Conservation (phyloP, 2,888 invertebrate species). For the Aricia artaxerxes region DNA sequence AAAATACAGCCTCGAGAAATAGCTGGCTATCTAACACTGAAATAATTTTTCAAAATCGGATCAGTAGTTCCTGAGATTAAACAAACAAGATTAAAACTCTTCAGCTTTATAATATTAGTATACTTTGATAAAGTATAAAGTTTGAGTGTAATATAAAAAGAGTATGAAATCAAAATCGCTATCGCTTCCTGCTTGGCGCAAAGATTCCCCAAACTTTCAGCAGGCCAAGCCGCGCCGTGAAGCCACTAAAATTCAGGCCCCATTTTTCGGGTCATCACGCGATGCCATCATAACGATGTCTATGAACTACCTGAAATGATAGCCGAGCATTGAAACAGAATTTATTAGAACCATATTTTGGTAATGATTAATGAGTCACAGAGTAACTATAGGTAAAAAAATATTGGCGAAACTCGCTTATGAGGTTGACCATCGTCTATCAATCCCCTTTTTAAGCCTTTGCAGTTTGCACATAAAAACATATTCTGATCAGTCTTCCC, state of each 20-base stretch:
- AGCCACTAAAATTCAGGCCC: conserved; percentile 59
- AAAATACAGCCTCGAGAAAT: too few relatives aligned
- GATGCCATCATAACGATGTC: conserved; percentile 49
- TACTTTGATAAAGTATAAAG: too few relatives aligned
- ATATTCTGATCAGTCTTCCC: too few relatives aligned
- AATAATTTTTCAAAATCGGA: too few relatives aligned
- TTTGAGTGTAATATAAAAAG: background rate
- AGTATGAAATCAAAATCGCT: conserved; percentile 30
- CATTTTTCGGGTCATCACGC: conserved; percentile 69
- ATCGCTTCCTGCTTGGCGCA: conserved; percentile 35
- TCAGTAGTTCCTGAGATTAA: too few relatives aligned
- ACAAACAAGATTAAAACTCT: too few relatives aligned
- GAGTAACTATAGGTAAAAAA: too few relatives aligned
- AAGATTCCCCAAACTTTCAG: conserved; percentile 55
- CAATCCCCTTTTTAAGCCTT: too few relatives aligned
- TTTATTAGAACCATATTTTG: background rate
- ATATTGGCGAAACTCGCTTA: background rate
- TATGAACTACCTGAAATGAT: background rate
- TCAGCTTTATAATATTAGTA: too few relatives aligned
- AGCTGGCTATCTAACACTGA: too few relatives aligned
- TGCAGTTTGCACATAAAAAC: too few relatives aligned
- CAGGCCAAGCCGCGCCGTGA: conserved; percentile 41
- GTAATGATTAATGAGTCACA: background rate
- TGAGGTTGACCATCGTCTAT: too few relatives aligned
- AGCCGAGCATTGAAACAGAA: background rate